Conservation (phyloP, 2,113 vertebrate genomes). For the Thermophis baileyi region DNA sequence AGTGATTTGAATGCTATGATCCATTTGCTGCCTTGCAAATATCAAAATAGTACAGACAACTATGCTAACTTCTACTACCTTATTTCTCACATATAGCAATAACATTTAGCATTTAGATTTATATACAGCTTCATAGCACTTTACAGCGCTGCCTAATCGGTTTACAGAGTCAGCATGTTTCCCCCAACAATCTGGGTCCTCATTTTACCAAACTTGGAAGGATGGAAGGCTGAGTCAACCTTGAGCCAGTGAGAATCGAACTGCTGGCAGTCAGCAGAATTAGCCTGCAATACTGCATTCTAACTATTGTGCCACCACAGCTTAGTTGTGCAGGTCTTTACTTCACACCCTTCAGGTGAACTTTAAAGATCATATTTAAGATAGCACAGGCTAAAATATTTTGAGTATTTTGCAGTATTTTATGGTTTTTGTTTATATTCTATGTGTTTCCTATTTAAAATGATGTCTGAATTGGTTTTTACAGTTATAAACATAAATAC, state of each 20-base stretch:
- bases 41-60: background rate
- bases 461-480: background rate
- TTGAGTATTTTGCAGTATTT: background rate
- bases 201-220: background rate
- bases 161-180: background rate
- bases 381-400: background rate
- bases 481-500: background rate
- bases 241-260: background rate
- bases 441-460: background rate
- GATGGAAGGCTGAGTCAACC: background rate
- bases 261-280: background rate
- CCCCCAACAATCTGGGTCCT: background rate
- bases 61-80: background rate
- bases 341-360: background rate
- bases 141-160: background rate
- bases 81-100: background rate
- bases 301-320: background rate
- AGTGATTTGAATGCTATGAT: slow-evolving; percentile 19
- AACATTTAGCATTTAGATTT: background rate
- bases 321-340: background rate
- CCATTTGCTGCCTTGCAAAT: slow-evolving; percentile 21
- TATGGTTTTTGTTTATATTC: background rate
- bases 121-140: background rate
- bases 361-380: background rate
- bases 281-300: background rate